Evolutionary conservation across 2,113 vertebrate species (phyloP).

Genomic region (Morphnarchus princeps): DNA sequence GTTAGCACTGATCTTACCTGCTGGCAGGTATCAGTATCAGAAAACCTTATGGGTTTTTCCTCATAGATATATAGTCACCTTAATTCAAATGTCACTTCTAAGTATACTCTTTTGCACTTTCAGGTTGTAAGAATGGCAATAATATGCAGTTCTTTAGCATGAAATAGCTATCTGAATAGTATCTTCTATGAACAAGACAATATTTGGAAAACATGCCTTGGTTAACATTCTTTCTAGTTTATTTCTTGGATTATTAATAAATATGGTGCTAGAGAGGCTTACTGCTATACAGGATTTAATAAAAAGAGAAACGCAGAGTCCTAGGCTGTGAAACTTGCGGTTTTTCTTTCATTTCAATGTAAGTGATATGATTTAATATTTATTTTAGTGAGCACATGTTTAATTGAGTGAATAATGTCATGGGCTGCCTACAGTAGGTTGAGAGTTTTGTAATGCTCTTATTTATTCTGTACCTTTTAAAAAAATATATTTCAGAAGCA

Average conservation of each 20-base stretch:
- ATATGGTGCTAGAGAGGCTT: not conserved
- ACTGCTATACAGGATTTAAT: not conserved
- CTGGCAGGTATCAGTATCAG: not conserved
- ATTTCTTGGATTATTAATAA: not conserved
- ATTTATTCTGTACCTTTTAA: not conserved
- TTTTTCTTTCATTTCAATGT: not conserved
- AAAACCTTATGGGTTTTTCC: not conserved
- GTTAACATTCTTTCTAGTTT: not conserved
- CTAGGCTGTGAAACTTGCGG: not conserved
- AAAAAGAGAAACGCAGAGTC: not conserved
- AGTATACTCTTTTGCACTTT: not conserved
- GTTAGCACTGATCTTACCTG: not conserved
- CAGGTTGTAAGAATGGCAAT: not conserved
- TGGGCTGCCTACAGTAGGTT: not conserved
- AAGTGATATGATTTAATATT: not conserved
- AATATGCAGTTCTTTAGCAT: not conserved
- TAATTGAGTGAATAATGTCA: not conserved
- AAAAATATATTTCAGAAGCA: not conserved
- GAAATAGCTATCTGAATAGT: not conserved
- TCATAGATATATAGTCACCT: not conserved
- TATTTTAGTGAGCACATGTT: not conserved
- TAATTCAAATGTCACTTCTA: not conserved
- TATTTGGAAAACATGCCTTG: not conserved
- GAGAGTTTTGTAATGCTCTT: not conserved
- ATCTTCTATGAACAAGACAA: not conserved